A percentile compares a stretch with the other conserved stretches of the same genome.
These are phyloP conservation scores for Sorex maritimensis DNA, from an alignment of 2,797 vertebrate genomes.

Conservation along the genomic window DNA sequence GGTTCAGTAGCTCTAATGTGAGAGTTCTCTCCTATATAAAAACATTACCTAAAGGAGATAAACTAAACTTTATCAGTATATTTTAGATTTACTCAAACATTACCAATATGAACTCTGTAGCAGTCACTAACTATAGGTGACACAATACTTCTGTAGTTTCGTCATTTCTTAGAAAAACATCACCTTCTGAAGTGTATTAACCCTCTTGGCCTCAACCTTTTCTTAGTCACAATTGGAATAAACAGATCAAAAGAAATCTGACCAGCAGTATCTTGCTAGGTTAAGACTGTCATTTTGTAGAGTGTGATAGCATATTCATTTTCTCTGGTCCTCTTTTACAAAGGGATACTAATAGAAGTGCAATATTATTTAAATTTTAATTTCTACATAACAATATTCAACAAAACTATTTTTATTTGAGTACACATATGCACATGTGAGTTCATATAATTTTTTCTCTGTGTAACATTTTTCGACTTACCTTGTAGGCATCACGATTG, in stretches of 20 bases:
- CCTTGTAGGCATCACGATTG: slow-evolving; percentile 97
- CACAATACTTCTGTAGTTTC: neutral
- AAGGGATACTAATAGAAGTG: neutral
- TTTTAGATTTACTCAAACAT: slow-evolving; percentile 38
- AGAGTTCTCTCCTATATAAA: slow-evolving; percentile 1
- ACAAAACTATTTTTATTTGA: slow-evolving; percentile 30
- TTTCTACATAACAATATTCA: slow-evolving; percentile 53
- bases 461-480: slow-evolving; percentile 80
- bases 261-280: neutral
- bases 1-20: slow-evolving; percentile 19
- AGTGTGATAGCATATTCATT: slow-evolving; percentile 22
- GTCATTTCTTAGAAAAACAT: neutral
- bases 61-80: slow-evolving; percentile 14
- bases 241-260: slow-evolving; percentile 50
- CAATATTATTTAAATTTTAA: slow-evolving; percentile 52
- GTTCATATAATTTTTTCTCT: slow-evolving; percentile 50
- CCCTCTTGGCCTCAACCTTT: slow-evolving; percentile 15
- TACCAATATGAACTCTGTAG: slow-evolving; percentile 43
- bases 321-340: slow-evolving; percentile 39
- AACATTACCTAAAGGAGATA: slow-evolving; percentile 37
- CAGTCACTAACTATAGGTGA: slow-evolving; percentile 34
- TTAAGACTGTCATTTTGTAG: slow-evolving; percentile 43
- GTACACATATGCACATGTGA: neutral
- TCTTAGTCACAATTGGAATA: slow-evolving; percentile 58
- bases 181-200: slow-evolving; percentile 20